Percentiles rank a stretch among this genome's conserved stretches.
Conservation (phyloP, 2,888 invertebrate genomes). For the Tenthredo notha region DNA sequence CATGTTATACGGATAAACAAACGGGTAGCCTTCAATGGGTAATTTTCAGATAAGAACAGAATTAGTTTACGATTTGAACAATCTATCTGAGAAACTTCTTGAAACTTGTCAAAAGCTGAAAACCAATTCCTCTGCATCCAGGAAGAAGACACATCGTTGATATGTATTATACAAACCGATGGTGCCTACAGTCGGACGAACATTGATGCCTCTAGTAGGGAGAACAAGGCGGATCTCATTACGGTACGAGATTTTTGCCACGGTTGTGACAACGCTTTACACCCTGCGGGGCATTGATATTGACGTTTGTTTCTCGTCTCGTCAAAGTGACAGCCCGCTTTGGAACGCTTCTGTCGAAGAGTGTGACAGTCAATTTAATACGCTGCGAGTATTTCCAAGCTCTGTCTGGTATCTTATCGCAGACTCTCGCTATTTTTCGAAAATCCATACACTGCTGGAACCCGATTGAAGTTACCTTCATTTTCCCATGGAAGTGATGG, state of each 20-base stretch:
- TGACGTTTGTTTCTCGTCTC: slow-evolving; percentile 48
- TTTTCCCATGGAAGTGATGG: slow-evolving; percentile 20
- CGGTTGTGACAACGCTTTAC: slow-evolving; percentile 27
- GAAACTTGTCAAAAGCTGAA: not conserved
- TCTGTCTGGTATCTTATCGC: not conserved
- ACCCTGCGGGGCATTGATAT: slow-evolving; percentile 37
- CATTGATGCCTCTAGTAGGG: slow-evolving; percentile 1
- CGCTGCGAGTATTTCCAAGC: slow-evolving; percentile 12
- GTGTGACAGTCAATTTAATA: slow-evolving; percentile 40
- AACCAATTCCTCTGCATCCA: not conserved
- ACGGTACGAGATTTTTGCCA: slow-evolving; percentile 39
- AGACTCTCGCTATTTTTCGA: not conserved
- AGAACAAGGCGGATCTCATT: slow-evolving; percentile 44
- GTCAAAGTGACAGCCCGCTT: slow-evolving; percentile 41
- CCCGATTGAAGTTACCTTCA: slow-evolving; percentile 1
- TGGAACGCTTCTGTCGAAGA: slow-evolving; percentile 34
- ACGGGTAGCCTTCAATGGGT: not conserved
- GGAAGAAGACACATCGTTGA: not conserved
- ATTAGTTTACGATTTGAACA: not conserved
- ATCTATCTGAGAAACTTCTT: not conserved
- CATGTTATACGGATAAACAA: not conserved
- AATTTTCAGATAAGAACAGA: not conserved
- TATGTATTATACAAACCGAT: not conserved
- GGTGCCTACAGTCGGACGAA: not conserved
- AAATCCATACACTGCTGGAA: not conserved